Percentiles rank a stretch among this genome's conserved stretches.
Conservation (phyloP, 2,113 vertebrate genomes). For the Erythrocebus patas region DNA sequence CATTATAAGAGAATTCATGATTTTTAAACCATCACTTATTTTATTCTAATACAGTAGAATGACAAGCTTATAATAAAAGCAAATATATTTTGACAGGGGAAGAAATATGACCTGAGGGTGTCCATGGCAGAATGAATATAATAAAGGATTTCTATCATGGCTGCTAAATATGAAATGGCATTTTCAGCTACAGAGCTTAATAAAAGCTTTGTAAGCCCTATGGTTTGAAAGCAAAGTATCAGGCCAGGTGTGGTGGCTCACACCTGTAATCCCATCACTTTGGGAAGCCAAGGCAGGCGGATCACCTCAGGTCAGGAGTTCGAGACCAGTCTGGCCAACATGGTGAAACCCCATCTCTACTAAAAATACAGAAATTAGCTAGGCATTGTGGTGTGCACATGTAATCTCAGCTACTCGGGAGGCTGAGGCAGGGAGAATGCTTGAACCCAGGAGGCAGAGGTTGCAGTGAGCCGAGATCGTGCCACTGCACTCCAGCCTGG, state of each 20-base stretch:
- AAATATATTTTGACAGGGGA: constrained; percentile 86
- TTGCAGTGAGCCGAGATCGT: too few relatives aligned
- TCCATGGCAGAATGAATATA: constrained; percentile 72
- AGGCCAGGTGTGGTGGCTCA: too few relatives aligned
- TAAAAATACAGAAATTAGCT: too few relatives aligned
- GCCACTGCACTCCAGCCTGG: too few relatives aligned
- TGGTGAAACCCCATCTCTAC: too few relatives aligned
- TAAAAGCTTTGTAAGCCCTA: background rate
- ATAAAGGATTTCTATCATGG: constrained; percentile 69
- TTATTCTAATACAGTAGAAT: constrained; percentile 70
- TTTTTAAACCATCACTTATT: constrained; percentile 42
- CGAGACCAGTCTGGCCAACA: too few relatives aligned
- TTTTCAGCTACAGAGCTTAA: constrained; percentile 67
- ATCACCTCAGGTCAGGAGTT: too few relatives aligned
- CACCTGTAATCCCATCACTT: too few relatives aligned
- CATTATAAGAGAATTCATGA: background rate
- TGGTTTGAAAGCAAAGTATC: background rate
- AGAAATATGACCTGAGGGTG: constrained; percentile 78
- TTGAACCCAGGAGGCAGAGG: too few relatives aligned
- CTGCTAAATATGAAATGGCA: constrained; percentile 75
- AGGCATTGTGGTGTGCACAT: accelerated
- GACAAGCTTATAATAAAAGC: constrained; percentile 81
- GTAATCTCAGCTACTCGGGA: too few relatives aligned
- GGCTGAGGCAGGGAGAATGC: too few relatives aligned
- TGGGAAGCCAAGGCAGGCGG: too few relatives aligned